Conservation (phyloP, 1,140 invertebrate genomes). For the Babylonia areolata region DNA sequence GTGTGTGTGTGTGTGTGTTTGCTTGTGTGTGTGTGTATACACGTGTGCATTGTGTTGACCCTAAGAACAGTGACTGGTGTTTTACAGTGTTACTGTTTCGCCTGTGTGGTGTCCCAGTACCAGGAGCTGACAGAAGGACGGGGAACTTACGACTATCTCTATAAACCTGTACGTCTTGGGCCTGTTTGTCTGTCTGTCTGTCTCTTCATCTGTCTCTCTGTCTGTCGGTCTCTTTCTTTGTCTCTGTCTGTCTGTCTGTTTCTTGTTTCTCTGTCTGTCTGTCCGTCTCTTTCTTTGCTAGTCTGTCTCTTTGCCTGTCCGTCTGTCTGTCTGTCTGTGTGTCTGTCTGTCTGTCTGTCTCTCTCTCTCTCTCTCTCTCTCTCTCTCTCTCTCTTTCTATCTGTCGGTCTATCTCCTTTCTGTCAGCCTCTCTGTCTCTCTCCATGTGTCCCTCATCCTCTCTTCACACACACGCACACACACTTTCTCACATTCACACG, state of each 20-base stretch:
- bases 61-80: too few species aligned
- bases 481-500: too few species aligned
- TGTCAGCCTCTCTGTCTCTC: too few species aligned
- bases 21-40: too few species aligned
- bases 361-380: neutral
- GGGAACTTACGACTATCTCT: constrained; percentile 77
- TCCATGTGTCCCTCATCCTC: too few species aligned
- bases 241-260: neutral
- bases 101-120: constrained; percentile 89
- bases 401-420: too few species aligned
- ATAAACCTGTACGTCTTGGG: constrained; percentile 44
- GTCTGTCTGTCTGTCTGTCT: neutral
- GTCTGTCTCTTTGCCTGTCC: neutral
- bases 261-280: neutral
- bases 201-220: neutral
- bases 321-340: neutral
- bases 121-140: constrained; percentile 86
- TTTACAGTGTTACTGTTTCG: constrained; percentile 83
- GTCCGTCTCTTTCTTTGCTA: too few species aligned
- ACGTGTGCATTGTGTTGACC: too few species aligned
- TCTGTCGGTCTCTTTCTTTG: neutral
- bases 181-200: neutral
- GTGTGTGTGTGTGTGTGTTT: neutral
- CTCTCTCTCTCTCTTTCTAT: too few species aligned
- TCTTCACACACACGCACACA: too few species aligned